Evolutionary conservation across 2,113 vertebrate species (phyloP).

Genomic region (Carassius carassius): DNA sequence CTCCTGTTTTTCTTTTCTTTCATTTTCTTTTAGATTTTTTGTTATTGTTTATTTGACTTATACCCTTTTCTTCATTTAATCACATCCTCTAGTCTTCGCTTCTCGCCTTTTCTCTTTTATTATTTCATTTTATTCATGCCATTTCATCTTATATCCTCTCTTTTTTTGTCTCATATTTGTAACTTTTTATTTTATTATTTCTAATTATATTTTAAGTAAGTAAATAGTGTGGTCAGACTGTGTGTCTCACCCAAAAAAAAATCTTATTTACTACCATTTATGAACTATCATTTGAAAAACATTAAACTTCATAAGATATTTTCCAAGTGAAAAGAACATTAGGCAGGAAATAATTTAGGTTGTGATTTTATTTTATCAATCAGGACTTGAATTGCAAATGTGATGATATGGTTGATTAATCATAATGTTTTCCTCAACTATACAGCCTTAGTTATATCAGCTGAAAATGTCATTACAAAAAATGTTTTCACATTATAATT

Average conservation of each 20-base stretch:
- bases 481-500: not conserved
- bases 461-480: not conserved
- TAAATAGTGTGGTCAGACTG: not conserved
- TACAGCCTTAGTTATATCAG: not conserved
- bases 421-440: not conserved
- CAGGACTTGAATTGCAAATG: not conserved
- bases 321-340: not conserved
- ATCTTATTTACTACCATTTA: not conserved
- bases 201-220: not conserved
- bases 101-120: not conserved
- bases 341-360: not conserved
- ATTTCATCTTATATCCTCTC: not conserved
- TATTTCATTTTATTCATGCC: not conserved
- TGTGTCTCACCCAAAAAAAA: not conserved
- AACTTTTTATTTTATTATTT: not conserved
- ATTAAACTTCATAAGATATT: not conserved
- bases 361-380: not conserved
- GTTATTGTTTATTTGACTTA: not conserved
- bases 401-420: not conserved
- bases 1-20: no score
- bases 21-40: no score
- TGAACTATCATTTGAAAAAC: not conserved
- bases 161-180: not conserved
- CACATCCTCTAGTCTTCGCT: not conserved
- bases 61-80: not conserved